Conservation (phyloP, 2,888 invertebrate genomes). For the Acanthosoma haemorrhoidale region DNA sequence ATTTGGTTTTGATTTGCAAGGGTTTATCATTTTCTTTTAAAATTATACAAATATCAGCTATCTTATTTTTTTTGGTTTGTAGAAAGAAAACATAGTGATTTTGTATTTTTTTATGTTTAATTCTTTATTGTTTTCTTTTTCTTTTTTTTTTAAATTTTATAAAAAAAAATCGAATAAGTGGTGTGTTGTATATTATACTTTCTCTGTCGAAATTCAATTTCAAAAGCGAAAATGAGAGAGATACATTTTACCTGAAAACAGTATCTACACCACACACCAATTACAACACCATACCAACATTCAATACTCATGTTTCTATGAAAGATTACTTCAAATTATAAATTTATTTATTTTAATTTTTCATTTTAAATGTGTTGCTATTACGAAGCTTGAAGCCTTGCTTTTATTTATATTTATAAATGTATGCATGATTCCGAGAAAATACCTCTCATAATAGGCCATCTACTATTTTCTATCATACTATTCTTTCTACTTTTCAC, state of each 20-base stretch:
- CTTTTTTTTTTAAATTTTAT: not conserved
- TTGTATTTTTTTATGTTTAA: not conserved
- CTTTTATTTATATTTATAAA: not conserved
- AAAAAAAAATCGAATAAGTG: conserved; percentile 13
- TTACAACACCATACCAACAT: conserved; percentile 23
- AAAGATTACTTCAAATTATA: not conserved
- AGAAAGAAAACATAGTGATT: no score
- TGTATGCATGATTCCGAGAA: conserved; percentile 6
- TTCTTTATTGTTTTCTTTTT: not conserved
- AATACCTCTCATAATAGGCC: no score
- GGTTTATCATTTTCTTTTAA: not conserved
- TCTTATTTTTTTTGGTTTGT: no score
- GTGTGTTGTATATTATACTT: conserved; percentile 30
- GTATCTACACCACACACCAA: not conserved
- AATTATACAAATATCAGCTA: no score
- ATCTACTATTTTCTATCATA: no score
- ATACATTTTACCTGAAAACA: conserved; percentile 11
- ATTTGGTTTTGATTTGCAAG: not conserved
- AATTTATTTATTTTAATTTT: conserved; percentile 7
- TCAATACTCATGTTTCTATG: not conserved
- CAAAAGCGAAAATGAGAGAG: conserved; percentile 24
- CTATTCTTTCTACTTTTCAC: no score
- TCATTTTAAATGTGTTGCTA: not conserved
- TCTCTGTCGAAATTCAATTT: not conserved
- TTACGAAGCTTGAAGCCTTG: conserved; percentile 13